Base-by-base conservation (phyloP, 2,888 invertebrate genomes). In the Callinectes sapidus region DNA sequence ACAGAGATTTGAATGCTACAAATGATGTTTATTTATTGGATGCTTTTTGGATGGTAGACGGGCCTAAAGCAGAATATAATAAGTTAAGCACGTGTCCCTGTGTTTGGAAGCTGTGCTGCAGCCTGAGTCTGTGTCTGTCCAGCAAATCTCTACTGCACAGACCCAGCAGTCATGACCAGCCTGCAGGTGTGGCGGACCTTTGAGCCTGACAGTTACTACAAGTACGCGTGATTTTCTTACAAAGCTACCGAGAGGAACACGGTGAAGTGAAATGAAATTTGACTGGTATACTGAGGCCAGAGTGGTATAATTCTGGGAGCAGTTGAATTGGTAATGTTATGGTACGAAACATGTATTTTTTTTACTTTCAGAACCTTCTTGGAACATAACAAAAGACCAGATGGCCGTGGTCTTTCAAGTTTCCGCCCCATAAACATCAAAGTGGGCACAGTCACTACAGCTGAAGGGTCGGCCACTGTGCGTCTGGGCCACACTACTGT, bases 401-500 rank as follows among this genome's bases (percentile, higher is more conserved):
- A 98, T 96, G 98, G 98, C 3, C 96, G 98, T 95, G 96, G 97
- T 94, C 97, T 98, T 95, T 96, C 96, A 92, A 97, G 97, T 95
- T 97, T 97, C 95, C 96, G 98, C 89, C 97, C 97, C 39, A 96
- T 97, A 90, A 96, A 97, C 48, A 95, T 97, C 13, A 97, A 97
- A 95, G 96, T 97, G 35, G 96, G 96, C 90, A 96, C 97, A 0
- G 96, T 97, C 91, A 96, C 96, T 55, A 97, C 97, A 87, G 97
- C 98, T 0, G 97, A 98, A 95, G 97, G 97, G 87, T 98, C 98
- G 3, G 97, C 97, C 3, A 96, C 97, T 85, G 97, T 97, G 0
- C 94, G 94, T 10, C 96, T 98, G 95, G 98, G 98, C 35, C 97
- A 97, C 95, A 98, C 98, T 1, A 97, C 97, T 87, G 97, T 98